Percentiles rank a stretch among this genome's conserved stretches.
Evolutionary conservation across 2,888 invertebrate species (phyloP).

Genomic region (Auanema sp.): DNA sequence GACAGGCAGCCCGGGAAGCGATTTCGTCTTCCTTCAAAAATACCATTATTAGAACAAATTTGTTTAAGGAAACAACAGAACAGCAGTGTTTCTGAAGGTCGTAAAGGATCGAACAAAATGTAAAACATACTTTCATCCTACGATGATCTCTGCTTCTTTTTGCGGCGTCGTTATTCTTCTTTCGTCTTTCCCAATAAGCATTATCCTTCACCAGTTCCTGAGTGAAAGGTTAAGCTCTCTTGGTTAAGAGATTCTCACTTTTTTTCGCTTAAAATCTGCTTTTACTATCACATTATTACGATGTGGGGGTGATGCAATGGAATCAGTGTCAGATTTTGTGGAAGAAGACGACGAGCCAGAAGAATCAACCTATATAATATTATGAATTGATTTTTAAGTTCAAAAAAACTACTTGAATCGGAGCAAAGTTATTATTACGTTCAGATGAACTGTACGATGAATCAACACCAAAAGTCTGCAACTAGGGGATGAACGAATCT

Average conservation of each 20-base stretch:
- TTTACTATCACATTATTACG: slow-evolving; percentile 42
- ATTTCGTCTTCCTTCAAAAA: slow-evolving; percentile 82
- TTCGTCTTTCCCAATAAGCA: slow-evolving; percentile 82
- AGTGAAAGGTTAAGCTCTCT: not conserved
- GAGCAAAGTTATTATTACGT: too few species aligned
- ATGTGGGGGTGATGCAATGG: slow-evolving; percentile 32
- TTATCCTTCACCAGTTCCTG: slow-evolving; percentile 72
- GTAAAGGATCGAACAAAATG: not conserved
- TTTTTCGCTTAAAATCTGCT: slow-evolving; percentile 38
- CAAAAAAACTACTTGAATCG: not conserved
- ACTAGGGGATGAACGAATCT: too few species aligned
- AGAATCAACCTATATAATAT: not conserved
- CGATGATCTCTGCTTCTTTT: slow-evolving; percentile 89
- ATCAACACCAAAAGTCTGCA: too few species aligned
- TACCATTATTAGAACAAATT: not conserved
- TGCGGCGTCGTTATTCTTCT: slow-evolving; percentile 91
- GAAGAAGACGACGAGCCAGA: slow-evolving; percentile 2
- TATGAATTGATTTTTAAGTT: not conserved
- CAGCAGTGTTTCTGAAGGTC: not conserved
- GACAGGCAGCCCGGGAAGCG: slow-evolving; percentile 81
- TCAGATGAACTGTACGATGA: too few species aligned
- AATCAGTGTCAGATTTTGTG: slow-evolving; percentile 21
- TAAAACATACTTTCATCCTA: slow-evolving; percentile 68
- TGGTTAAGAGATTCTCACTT: slow-evolving; percentile 14
- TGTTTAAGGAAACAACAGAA: not conserved